Percentiles rank a stretch among this genome's conserved stretches.
Conservation (phyloP, 1,140 invertebrate species). For the Hesperophylax magnus region DNA sequence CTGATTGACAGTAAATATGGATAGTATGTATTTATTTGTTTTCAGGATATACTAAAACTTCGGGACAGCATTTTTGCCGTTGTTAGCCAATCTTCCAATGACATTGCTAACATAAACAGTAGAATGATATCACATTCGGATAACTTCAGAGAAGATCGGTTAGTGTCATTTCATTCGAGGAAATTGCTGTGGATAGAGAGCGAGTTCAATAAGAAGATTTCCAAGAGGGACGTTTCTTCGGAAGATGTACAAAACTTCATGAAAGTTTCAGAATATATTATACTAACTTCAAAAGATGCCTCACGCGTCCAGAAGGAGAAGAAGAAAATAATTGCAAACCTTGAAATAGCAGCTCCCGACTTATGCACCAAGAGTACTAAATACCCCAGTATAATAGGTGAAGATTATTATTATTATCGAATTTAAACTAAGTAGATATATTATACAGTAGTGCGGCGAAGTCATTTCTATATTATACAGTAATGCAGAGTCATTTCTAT, state of each 20-base stretch:
- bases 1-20: too few species aligned
- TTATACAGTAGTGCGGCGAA: too few species aligned
- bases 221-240: slow-evolving; percentile 45
- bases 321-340: slow-evolving; percentile 48
- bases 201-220: slow-evolving; percentile 12
- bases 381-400: slow-evolving; percentile 36
- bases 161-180: background rate
- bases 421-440: too few species aligned
- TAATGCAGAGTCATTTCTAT: too few species aligned
- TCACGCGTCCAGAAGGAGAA: slow-evolving; percentile 45
- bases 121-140: background rate
- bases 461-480: too few species aligned
- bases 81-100: slow-evolving; percentile 41
- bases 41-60: slow-evolving; percentile 50
- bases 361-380: slow-evolving; percentile 42
- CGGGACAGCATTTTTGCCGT: slow-evolving; percentile 51
- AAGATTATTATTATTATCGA: too few species aligned
- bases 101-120: background rate
- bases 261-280: slow-evolving; percentile 53
- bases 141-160: background rate
- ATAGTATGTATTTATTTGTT: background rate
- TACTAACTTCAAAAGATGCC: slow-evolving; percentile 47
- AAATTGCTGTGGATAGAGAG: background rate
- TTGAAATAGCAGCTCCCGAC: slow-evolving; percentile 44
- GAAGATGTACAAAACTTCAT: slow-evolving; percentile 48